These are phyloP conservation scores for Buphagus erythrorhynchus DNA, from an alignment of 2,797 vertebrate species.

Conservation along the genomic window DNA sequence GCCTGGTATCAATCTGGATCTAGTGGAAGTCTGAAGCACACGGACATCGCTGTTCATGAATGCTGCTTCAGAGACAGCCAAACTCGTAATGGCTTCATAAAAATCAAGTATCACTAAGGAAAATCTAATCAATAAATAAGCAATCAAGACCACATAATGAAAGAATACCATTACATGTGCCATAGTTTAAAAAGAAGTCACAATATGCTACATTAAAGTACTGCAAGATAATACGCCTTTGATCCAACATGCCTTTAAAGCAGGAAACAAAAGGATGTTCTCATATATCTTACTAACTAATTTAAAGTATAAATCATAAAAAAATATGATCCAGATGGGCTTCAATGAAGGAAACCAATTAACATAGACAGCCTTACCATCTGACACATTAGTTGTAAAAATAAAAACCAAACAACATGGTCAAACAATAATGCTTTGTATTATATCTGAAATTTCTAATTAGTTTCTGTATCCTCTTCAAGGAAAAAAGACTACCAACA, in stretches of 20 bases:
- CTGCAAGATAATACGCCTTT: slow-evolving; percentile 36
- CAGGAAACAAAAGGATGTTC: slow-evolving; percentile 65
- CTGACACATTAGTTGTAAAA: slow-evolving; percentile 65
- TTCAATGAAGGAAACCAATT: slow-evolving; percentile 66
- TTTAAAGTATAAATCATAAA: slow-evolving; percentile 70
- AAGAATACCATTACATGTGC: neutral
- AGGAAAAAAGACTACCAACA: slow-evolving; percentile 32
- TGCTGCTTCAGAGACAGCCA: neutral
- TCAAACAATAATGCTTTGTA: slow-evolving; percentile 57
- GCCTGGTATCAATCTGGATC: neutral
- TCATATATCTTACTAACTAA: slow-evolving; percentile 64
- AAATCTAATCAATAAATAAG: slow-evolving; percentile 31
- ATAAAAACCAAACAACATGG: slow-evolving; percentile 64
- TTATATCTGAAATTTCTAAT: slow-evolving; percentile 65
- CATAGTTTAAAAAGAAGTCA: slow-evolving; percentile 5
- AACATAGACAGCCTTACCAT: slow-evolving; percentile 62
- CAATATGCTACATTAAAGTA: slow-evolving; percentile 2
- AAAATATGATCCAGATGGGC: slow-evolving; percentile 73
- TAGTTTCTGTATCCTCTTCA: slow-evolving; percentile 54
- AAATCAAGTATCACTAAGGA: neutral
- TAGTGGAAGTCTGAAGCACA: neutral
- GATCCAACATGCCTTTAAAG: slow-evolving; percentile 61
- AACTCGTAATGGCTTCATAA: neutral
- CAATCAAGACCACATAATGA: neutral
- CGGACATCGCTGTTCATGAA: neutral